phyloP scores from a whole-genome alignment of 2,888 invertebrate species.

The Agapostemon virescens region DNA sequence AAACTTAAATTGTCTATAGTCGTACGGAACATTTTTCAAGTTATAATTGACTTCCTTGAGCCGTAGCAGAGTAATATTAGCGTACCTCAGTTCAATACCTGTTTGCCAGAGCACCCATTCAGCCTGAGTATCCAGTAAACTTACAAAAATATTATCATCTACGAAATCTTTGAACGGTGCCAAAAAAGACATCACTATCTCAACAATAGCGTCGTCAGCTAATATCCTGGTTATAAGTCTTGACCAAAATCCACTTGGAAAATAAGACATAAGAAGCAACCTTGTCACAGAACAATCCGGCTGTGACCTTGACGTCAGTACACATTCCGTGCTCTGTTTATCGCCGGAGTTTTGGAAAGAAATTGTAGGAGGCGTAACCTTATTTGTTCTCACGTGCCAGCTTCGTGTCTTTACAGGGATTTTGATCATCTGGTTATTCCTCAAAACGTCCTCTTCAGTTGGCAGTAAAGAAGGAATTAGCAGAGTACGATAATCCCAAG shows the following conservation, averaged over 20 bases:
- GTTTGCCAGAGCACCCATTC: constrained; percentile 98
- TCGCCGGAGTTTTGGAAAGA: constrained; percentile 63
- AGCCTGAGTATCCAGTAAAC: constrained; percentile 86
- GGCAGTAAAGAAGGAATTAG: constrained; percentile 95
- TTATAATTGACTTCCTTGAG: constrained; percentile 89
- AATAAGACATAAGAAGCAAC: constrained; percentile 95
- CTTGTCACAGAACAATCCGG: constrained; percentile 85
- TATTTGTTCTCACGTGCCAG: constrained; percentile 85
- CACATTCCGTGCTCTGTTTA: constrained; percentile 77
- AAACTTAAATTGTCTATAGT: constrained; percentile 84
- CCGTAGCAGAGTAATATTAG: constrained; percentile 89
- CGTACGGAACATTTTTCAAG: constrained; percentile 82
- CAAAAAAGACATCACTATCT: constrained; percentile 89
- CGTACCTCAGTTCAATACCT: constrained; percentile 92
- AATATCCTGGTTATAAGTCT: constrained; percentile 94
- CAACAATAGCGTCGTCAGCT: constrained; percentile 92
- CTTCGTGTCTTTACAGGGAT: constrained; percentile 86
- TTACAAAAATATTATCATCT: constrained; percentile 84
- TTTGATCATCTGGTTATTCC: constrained; percentile 78
- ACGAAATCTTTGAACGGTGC: constrained; percentile 87
- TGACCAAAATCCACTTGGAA: constrained; percentile 99
- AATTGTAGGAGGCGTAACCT: constrained; percentile 81
- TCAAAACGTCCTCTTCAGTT: constrained; percentile 85
- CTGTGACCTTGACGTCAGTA: constrained; percentile 81
- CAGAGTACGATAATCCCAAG: constrained; percentile 95